These are phyloP conservation scores for Arrhamphus sclerolepis DNA, from an alignment of 2,797 vertebrate species.

Conservation along the genomic window DNA sequence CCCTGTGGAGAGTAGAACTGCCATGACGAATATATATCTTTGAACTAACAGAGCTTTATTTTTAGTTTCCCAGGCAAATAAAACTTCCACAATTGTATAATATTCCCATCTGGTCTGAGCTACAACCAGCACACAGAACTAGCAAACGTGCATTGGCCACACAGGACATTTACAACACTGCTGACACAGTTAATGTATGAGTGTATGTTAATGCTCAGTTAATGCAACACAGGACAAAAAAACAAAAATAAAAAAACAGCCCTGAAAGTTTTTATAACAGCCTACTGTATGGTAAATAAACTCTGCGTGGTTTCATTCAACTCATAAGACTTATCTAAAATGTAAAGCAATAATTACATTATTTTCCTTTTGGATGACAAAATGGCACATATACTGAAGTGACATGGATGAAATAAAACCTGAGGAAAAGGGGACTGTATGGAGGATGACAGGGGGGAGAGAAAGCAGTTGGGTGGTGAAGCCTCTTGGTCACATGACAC, in stretches of 20 bases:
- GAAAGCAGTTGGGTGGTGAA: conserved; percentile 64
- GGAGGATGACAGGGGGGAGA: conserved; percentile 33
- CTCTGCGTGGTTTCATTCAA: conserved; percentile 10
- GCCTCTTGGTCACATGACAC: conserved; percentile 83
- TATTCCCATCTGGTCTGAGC: conserved; percentile 35
- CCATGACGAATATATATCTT: conserved; percentile 32
- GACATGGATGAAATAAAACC: conserved; percentile 18
- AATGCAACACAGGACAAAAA: conserved; percentile 75
- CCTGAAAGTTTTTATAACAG: conserved; percentile 35
- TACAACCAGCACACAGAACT: conserved; percentile 50
- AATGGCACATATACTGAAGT: conserved; percentile 29
- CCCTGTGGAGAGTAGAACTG: conserved; percentile 80
- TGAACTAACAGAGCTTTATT: conserved; percentile 12
- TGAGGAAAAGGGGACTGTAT: conserved; percentile 21
- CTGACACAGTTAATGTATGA: conserved; percentile 80
- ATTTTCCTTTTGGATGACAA: conserved; percentile 23
- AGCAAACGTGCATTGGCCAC: conserved; percentile 70
- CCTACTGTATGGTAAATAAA: conserved; percentile 16
- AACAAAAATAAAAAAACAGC: conserved; percentile 22
- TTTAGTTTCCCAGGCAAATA: conserved; percentile 13
- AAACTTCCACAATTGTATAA: conserved; percentile 20
- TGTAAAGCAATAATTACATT: conserved; percentile 7
- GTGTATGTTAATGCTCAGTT: conserved; percentile 82
- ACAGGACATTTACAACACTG: conserved; percentile 59
- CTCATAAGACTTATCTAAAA: neutral